Conservation (phyloP, 1,140 invertebrate genomes). For the Arion vulgaris region DNA sequence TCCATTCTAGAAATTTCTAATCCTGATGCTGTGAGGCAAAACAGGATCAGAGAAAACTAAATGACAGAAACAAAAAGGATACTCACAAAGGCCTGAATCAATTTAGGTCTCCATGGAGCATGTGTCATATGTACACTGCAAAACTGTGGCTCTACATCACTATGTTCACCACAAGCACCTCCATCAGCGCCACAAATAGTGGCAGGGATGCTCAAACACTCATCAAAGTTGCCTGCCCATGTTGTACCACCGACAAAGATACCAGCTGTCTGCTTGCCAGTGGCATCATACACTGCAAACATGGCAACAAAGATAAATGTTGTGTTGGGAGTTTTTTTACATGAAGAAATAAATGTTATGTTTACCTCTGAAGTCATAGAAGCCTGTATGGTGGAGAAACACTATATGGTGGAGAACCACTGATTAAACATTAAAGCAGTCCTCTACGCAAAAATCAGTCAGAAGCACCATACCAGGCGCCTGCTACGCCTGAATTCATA, state of each 20-base stretch:
- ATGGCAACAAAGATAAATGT: neutral
- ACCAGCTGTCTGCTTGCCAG: slow-evolving; percentile 39
- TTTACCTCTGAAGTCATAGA: neutral
- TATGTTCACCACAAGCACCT: neutral
- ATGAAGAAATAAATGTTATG: neutral
- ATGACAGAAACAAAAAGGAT: neutral
- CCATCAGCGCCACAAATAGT: neutral
- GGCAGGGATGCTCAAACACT: slow-evolving; percentile 21
- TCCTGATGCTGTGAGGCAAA: too few relatives aligned
- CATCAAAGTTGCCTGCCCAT: slow-evolving; percentile 40
- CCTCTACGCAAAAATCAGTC: too few relatives aligned
- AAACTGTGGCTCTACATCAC: slow-evolving; percentile 7
- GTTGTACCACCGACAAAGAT: slow-evolving; percentile 32
- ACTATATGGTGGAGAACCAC: too few relatives aligned
- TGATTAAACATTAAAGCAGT: too few relatives aligned
- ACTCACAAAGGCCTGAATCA: slow-evolving; percentile 17
- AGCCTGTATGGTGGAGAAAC: neutral
- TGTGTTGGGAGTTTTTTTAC: neutral
- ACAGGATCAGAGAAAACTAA: too few relatives aligned
- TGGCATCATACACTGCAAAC: slow-evolving; percentile 41
- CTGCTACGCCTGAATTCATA: too few relatives aligned
- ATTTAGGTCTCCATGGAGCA: slow-evolving; percentile 22
- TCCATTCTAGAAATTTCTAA: too few relatives aligned
- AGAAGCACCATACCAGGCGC: too few relatives aligned
- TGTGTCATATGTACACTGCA: slow-evolving; percentile 30